A percentile compares a stretch with the other conserved stretches of the same genome.
Conservation (phyloP, 92 coral and sea anemone genomes). For the Diadumene lineata region DNA sequence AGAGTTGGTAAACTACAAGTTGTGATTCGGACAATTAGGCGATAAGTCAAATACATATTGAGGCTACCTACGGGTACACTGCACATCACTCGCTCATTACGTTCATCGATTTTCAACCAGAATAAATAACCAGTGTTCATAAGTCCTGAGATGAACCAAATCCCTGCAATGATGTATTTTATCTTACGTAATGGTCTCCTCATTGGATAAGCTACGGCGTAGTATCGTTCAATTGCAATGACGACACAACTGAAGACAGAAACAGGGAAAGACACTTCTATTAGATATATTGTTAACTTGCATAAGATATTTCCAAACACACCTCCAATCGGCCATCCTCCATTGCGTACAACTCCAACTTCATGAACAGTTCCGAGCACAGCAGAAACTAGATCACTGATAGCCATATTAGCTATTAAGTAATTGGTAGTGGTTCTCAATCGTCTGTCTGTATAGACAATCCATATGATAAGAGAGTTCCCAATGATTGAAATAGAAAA, state of each 20-base stretch:
- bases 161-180: constrained; percentile 19
- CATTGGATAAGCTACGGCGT: neutral
- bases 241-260: neutral
- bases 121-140: neutral
- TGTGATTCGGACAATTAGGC: no score
- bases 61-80: no score
- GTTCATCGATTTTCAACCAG: no score
- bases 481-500: constrained; percentile 13
- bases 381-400: constrained; percentile 49
- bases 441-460: constrained; percentile 25
- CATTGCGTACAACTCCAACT: neutral
- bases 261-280: neutral
- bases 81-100: no score
- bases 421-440: constrained; percentile 52
- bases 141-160: constrained; percentile 11
- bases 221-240: neutral
- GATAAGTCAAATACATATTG: no score
- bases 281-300: neutral
- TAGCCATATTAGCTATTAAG: constrained; percentile 51
- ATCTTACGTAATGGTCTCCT: no score
- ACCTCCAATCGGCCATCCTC: neutral
- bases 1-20: no score
- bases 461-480: constrained; percentile 31
- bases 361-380: neutral
- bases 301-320: neutral